phyloP scores from a whole-genome alignment of 2,113 vertebrate genomes.

The Anhinga rufa region DNA sequence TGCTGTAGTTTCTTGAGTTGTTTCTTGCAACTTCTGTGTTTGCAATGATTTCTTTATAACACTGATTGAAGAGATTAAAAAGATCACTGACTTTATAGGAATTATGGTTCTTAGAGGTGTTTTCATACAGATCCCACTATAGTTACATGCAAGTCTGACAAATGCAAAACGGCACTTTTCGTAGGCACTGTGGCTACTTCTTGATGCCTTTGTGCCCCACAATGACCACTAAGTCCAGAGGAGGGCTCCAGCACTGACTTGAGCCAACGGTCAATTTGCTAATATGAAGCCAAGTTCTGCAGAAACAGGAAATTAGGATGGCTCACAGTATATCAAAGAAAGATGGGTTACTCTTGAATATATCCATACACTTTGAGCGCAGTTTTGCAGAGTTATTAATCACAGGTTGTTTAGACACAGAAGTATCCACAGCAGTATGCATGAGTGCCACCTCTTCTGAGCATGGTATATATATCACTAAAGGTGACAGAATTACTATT shows the following conservation, averaged over 20 bases:
- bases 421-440: not conserved
- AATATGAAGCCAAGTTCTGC: not conserved
- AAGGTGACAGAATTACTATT: not conserved
- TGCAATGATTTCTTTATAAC: not conserved
- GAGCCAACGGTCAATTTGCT: not conserved
- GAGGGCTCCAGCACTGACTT: not conserved
- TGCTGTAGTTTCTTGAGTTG: not conserved
- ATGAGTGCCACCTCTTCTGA: not conserved
- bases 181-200: not conserved
- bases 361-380: not conserved
- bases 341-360: not conserved
- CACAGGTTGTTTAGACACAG: not conserved
- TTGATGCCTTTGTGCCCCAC: not conserved
- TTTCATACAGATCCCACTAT: not conserved
- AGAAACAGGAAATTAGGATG: not conserved
- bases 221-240: not conserved
- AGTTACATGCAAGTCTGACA: not conserved
- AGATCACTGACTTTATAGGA: not conserved
- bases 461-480: not conserved
- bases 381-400: not conserved
- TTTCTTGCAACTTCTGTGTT: not conserved
- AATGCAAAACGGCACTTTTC: not conserved
- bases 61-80: slow-evolving; percentile 20
- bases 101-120: not conserved
- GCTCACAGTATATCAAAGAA: not conserved